Evolutionary conservation across 2,113 vertebrate species (phyloP).

Genomic region (Podarcis muralis): DNA sequence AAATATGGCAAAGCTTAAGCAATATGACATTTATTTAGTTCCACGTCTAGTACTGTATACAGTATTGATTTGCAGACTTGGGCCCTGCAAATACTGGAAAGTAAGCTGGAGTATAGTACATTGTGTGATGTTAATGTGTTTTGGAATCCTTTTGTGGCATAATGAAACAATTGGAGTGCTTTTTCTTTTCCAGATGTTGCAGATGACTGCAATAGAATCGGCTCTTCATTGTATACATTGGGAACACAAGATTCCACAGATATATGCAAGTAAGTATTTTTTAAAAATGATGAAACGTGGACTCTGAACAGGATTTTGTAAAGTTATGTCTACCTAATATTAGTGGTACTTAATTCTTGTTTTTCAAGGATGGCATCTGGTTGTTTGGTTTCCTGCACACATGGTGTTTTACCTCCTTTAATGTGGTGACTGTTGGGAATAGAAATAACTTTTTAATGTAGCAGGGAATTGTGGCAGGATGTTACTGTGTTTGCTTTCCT

Average conservation of each 20-base stretch:
- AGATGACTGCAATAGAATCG: slow-evolving; percentile 98
- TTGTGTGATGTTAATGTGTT: background rate
- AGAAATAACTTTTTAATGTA: background rate
- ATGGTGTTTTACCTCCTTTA: background rate
- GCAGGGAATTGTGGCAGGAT: background rate
- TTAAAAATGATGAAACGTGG: background rate
- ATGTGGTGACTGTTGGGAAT: background rate
- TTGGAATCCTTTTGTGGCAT: background rate
- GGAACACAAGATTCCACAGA: slow-evolving; percentile 97
- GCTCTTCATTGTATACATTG: slow-evolving; percentile 92
- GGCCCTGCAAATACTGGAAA: background rate
- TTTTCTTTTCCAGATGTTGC: slow-evolving; percentile 85
- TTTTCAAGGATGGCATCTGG: background rate
- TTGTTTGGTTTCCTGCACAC: background rate
- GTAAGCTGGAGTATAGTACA: background rate
- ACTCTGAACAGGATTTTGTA: background rate
- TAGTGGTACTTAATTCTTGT: background rate
- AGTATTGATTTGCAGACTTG: background rate
- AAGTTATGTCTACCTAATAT: background rate
- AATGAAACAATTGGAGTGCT: slow-evolving; percentile 42
- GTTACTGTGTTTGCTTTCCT: background rate
- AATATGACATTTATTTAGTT: background rate
- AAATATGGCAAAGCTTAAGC: background rate
- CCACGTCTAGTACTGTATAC: background rate
- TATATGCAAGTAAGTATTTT: slow-evolving; percentile 92